Evolutionary conservation across 2,797 vertebrate genomes (phyloP).

Genomic region (Paguma larvata): DNA sequence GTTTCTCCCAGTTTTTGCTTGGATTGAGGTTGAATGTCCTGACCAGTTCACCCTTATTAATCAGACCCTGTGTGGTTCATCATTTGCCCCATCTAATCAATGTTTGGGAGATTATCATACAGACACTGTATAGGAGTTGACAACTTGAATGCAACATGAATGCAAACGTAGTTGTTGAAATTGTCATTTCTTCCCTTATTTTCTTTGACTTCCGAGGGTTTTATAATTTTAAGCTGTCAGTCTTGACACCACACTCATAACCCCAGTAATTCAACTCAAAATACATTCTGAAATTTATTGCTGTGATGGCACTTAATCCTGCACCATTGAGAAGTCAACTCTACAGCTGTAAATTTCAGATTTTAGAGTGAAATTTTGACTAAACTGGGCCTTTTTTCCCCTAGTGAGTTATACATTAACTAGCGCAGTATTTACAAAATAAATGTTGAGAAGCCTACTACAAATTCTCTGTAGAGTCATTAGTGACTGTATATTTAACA

Average conservation of each 20-base stretch:
- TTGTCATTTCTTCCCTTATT: background rate
- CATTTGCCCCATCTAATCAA: background rate
- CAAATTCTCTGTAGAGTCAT: background rate
- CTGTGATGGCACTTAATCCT: slow-evolving; percentile 4
- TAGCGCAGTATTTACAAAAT: background rate
- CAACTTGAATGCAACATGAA: background rate
- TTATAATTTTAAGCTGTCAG: slow-evolving; percentile 53
- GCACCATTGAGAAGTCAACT: slow-evolving; percentile 15
- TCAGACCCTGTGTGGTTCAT: background rate
- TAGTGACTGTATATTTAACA: background rate
- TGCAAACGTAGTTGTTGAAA: slow-evolving; percentile 25
- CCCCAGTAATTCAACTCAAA: slow-evolving; percentile 57
- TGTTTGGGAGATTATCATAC: background rate
- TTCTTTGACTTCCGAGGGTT: background rate
- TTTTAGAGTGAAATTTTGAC: slow-evolving; percentile 63
- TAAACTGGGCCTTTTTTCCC: background rate
- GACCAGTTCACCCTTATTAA: background rate
- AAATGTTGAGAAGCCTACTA: background rate
- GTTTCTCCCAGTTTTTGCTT: background rate
- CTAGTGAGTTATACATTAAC: background rate
- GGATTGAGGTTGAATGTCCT: background rate
- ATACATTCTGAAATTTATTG: slow-evolving; percentile 26
- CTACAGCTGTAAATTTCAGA: slow-evolving; percentile 45
- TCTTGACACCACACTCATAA: slow-evolving; percentile 46
- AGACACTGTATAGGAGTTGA: background rate